These are phyloP conservation scores for Tachycineta bicolor DNA, from an alignment of 2,113 vertebrate genomes.

Conservation along the genomic window DNA sequence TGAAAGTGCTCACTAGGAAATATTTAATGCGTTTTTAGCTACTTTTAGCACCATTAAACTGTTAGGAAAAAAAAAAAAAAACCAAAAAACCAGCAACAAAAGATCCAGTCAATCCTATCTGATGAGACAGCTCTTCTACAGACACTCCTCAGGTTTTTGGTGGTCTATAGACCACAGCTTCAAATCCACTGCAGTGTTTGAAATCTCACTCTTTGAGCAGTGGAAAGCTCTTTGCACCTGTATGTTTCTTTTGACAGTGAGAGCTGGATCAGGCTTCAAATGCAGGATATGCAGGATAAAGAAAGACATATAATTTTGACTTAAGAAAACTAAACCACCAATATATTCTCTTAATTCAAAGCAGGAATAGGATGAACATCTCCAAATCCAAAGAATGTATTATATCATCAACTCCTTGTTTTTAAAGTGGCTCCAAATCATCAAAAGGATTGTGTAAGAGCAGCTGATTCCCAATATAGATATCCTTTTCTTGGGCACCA, in stretches of 20 bases:
- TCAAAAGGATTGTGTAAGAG: conserved; percentile 50
- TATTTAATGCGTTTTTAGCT: conserved; percentile 32
- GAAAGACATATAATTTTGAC: background rate
- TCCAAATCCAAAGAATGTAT: conserved; percentile 50
- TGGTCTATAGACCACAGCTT: background rate
- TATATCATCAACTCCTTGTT: conserved; percentile 26
- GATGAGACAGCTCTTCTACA: background rate
- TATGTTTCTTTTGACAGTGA: background rate
- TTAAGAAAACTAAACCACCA: conserved; percentile 32
- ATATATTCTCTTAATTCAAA: conserved; percentile 38
- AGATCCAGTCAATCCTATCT: background rate
- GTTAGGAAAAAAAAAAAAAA: background rate
- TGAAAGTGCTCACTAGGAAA: conserved; percentile 23
- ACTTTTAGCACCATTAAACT: conserved; percentile 27
- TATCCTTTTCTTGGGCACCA: conserved; percentile 34
- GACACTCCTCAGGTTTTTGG: background rate
- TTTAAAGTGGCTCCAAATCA: conserved; percentile 67
- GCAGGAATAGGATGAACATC: conserved; percentile 25
- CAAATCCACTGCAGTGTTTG: background rate
- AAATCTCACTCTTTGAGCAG: background rate
- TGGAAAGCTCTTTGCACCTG: conserved; percentile 16
- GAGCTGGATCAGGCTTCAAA: background rate
- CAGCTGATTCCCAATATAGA: conserved; percentile 32
- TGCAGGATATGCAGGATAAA: background rate
- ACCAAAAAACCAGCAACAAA: background rate